Evolutionary conservation across 2,888 invertebrate species (phyloP), one percentile per base, ranked within the genome.

Genomic region (Notodonta ziczac): DNA sequence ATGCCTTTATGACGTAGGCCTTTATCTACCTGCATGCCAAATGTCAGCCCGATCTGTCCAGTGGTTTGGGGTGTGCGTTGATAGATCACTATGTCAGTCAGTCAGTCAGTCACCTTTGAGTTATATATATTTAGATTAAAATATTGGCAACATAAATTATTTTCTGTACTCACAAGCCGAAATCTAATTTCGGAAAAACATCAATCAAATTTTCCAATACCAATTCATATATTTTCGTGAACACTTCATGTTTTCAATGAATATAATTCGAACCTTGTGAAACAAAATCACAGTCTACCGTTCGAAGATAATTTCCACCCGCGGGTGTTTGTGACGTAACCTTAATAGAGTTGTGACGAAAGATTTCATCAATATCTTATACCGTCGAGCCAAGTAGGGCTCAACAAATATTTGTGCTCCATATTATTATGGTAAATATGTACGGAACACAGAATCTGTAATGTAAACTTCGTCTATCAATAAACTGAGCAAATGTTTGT

Each of bases 311-410:
- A 67, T 35, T n/a, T 5, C 8, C 12, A 56, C 39, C 58, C 48
- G 55, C 48, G n/a, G 39, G 46, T 67, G 61, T 56, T 58, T 56
- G 50, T 54, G 73, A 64, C 70, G 61, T 60, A 24, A 40, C 55
- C 16, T 35, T 64, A 61, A 64, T 69, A 59, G 60, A 67, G 51
- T 63, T 63, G 13, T 24, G 42, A 61, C 57, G 13, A 13, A 13
- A 40, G 53, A 57, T 24, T 46, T 54, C 9, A 44, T 58, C 16
- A 57, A 59, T 56, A 16, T 51, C 60, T 57, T 60, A 62, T 57
- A 35, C 32, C 3, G 32, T 58, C 32, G 14, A 52, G 52, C 24
- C 52, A 52, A 16, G 10, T 32, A 50, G 16, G 39, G 54, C 0
- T 54, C n/a, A 1, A 16, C 56, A 53, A 24, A 59, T 35, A 57